phyloP scores from a whole-genome alignment of 2,888 invertebrate genomes.

The Phaedon cochleariae region DNA sequence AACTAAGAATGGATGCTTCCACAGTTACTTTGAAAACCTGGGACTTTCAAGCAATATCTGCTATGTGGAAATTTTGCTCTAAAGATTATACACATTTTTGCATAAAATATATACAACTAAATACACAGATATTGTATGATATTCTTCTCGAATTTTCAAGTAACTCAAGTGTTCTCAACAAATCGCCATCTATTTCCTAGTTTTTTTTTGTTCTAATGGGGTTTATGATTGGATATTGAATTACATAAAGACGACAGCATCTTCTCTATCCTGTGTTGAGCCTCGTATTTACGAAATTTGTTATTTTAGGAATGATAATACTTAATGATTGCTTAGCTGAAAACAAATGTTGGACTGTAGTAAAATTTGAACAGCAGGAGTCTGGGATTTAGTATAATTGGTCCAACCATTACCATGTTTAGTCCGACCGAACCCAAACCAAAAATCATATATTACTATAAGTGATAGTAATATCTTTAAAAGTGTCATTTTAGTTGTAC shows the following conservation, averaged over 20 bases:
- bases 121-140: no score
- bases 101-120: no score
- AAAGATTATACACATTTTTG: no score
- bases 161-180: no score
- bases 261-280: slow-evolving; percentile 14
- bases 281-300: slow-evolving; percentile 34
- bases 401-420: slow-evolving; percentile 50
- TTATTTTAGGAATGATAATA: slow-evolving; percentile 39
- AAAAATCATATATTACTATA: slow-evolving; percentile 53
- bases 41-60: no score
- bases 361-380: slow-evolving; percentile 27
- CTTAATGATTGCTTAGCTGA: slow-evolving; percentile 36
- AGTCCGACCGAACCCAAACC: slow-evolving; percentile 46
- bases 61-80: no score
- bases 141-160: no score
- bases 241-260: slow-evolving; percentile 1
- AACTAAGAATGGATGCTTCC: no score
- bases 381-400: slow-evolving; percentile 26
- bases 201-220: no score
- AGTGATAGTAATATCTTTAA: slow-evolving; percentile 42
- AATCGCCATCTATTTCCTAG: no score
- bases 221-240: not conserved
- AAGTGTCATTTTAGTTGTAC: slow-evolving; percentile 49
- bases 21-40: no score
- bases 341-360: slow-evolving; percentile 36